These are phyloP conservation scores for Thera obeliscata DNA, from an alignment of 2,888 invertebrate genomes.

Conservation along the genomic window DNA sequence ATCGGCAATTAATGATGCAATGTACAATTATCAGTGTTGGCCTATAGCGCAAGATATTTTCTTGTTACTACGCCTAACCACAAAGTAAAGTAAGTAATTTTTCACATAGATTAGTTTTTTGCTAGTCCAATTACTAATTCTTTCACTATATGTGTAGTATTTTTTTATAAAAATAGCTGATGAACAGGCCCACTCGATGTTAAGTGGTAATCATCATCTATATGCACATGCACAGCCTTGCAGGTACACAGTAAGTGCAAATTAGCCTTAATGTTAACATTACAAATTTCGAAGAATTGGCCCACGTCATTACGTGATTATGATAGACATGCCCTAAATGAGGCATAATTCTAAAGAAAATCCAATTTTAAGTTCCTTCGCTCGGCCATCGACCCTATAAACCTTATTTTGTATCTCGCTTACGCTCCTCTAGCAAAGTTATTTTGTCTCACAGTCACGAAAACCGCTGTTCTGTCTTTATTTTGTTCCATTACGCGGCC, in stretches of 20 bases:
- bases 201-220: no score
- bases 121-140: no score
- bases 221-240: not conserved
- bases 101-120: not conserved
- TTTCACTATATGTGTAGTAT: no score
- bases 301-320: constrained; percentile 49
- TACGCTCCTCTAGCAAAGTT: constrained; percentile 57
- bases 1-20: not conserved
- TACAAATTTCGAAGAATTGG: constrained; percentile 42
- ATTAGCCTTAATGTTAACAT: constrained; percentile 38
- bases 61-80: no score
- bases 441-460: constrained; percentile 79
- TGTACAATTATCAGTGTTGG: no score
- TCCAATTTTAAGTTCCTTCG: constrained; percentile 79
- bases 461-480: constrained; percentile 83
- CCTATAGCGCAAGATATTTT: no score
- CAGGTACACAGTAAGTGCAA: not conserved
- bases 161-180: no score
- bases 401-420: constrained; percentile 70
- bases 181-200: no score
- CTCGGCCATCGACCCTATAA: constrained; percentile 82
- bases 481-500: constrained; percentile 80
- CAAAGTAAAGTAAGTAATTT: not conserved
- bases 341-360: constrained; percentile 74
- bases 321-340: constrained; percentile 70